These are phyloP conservation scores for Irena cyanogastra DNA, from an alignment of 2,113 vertebrate species.

Conservation along the genomic window DNA sequence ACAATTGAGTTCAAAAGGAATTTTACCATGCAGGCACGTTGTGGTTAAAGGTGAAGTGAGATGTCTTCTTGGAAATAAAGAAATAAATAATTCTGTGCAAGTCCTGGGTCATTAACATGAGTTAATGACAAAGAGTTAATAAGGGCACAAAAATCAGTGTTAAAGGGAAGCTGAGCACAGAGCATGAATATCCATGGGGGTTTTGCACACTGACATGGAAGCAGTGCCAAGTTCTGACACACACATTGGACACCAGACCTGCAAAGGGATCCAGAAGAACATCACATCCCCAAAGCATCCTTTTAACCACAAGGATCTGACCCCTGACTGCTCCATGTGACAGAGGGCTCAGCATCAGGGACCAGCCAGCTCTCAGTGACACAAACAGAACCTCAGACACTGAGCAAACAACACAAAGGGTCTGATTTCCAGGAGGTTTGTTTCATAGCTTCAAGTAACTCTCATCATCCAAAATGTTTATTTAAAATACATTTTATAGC, in stretches of 20 bases:
- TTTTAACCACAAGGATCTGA: neutral
- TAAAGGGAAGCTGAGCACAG: neutral
- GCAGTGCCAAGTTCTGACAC: neutral
- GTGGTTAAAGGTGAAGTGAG: constrained; percentile 48
- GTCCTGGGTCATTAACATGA: neutral
- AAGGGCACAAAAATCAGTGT: neutral
- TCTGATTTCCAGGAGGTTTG: neutral
- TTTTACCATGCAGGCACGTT: neutral
- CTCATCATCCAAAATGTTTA: neutral
- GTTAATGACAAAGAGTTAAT: neutral
- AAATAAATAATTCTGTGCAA: neutral
- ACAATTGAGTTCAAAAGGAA: constrained; percentile 33
- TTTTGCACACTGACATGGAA: neutral
- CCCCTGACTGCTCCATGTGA: accelerated
- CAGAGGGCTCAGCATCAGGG: neutral
- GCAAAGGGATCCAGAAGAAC: neutral
- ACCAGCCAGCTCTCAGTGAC: neutral
- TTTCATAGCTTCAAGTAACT: neutral
- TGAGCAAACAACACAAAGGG: neutral
- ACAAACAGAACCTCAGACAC: neutral
- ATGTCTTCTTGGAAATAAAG: constrained; percentile 20
- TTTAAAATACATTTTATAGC: neutral
- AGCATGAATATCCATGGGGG: neutral
- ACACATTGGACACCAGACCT: neutral
- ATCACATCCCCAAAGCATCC: neutral